These are phyloP conservation scores for Toxonevra muliebris DNA, from an alignment of 2,888 invertebrate genomes.

Conservation along the genomic window DNA sequence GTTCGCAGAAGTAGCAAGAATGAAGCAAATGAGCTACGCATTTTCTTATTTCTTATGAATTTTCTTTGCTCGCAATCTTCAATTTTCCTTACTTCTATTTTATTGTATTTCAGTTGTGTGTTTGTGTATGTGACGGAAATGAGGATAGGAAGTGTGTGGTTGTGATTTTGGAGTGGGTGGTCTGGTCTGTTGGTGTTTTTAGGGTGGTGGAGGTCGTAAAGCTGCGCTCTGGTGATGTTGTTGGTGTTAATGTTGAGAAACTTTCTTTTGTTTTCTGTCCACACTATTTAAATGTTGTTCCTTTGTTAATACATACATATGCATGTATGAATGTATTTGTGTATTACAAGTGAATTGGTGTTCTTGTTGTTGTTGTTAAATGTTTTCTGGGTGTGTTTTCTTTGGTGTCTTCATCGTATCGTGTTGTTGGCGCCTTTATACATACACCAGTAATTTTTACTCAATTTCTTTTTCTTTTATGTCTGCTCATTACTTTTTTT, in stretches of 20 bases:
- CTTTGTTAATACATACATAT: not conserved
- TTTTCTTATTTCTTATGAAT: constrained; percentile 6
- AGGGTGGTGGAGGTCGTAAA: constrained; percentile 4
- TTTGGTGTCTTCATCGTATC: no score
- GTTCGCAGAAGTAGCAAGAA: not conserved
- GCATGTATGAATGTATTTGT: not conserved
- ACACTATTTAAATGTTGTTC: constrained; percentile 1
- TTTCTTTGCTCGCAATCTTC: no score
- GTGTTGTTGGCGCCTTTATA: no score
- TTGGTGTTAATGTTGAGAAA: not conserved
- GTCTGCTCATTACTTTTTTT: not conserved
- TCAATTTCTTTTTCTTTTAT: not conserved
- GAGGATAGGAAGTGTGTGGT: no score
- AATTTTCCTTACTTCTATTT: no score
- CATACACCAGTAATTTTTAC: no score
- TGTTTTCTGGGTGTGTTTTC: constrained; percentile 26
- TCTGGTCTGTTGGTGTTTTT: constrained; percentile 25
- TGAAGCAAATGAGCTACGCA: not conserved
- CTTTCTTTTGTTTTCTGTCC: constrained; percentile 8
- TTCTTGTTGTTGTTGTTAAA: constrained; percentile 18
- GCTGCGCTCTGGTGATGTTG: constrained; percentile 1
- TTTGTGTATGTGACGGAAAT: no score
- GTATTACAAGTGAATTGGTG: not conserved
- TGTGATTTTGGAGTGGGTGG: no score
- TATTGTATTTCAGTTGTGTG: no score